Evolutionary conservation across 2,113 vertebrate species (phyloP), one percentile per base, ranked within the genome.

Genomic region (Thinocorus orbignyianus): DNA sequence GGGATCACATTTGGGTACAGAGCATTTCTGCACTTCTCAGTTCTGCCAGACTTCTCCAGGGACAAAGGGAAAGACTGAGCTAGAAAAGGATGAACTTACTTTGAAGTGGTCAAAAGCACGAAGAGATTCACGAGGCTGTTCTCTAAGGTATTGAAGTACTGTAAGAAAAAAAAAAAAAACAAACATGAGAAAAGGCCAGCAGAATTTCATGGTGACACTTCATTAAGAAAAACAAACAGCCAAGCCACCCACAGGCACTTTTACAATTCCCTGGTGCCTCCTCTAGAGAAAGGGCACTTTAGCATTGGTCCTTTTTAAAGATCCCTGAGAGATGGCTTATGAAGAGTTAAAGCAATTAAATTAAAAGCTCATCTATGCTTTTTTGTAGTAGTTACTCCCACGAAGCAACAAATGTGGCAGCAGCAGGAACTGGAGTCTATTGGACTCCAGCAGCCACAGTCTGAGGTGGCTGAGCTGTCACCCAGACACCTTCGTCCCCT

Each of bases 81-180:
- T 10, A 44, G 81, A 71, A 81, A 78, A 61, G 31, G 42, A 61
- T 18, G 65, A 77, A 93, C 99, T 99, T 98, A 99, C 99, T 99
- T 99, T 94, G 99, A 99, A 73, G 99, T 99, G 86, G 99, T 99
- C 97, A 99, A 97, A 73, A 99, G 98, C 83, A 99, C 99, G 8
- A 99, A 99, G 74, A 99, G 98, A 95, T 99, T 99, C 97, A 99
- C 98, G 0, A 99, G 98, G 98, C 99, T 99, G 98, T 99, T 99
- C 97, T 99, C 99, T 95, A 99, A 97, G 62, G 99, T 99, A 96
- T 84, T 99, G 97, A 99, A 99, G 98, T 99, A 99, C 99, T 99
- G 97, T 7, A 93, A 95, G 48, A 68, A 96, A 71, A 95, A 51
- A 49, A 55, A 54, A 55, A 55, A 33, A 51, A 24, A 7, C 18